Evolutionary conservation across 1,140 invertebrate species (phyloP), one percentile per base, ranked within the genome.

Genomic region (Drosophila trapezifrons): DNA sequence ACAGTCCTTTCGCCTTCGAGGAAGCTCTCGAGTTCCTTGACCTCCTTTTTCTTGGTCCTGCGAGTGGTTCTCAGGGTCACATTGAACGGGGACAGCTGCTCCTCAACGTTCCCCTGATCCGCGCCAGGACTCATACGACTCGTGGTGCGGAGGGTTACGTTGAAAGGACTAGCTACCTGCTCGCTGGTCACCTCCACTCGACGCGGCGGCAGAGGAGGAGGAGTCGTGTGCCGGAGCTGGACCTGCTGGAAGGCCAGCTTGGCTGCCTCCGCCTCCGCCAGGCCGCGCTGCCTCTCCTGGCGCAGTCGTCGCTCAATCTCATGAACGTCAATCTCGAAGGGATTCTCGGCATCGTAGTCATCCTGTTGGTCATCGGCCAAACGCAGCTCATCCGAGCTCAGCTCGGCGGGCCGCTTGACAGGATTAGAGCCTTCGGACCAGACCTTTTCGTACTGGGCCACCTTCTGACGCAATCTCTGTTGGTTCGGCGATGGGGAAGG

Each of bases 401-500:
- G 69, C 9, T 86, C 86, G 17, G 86, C 76, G 4, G 86, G 58
- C 15, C 86, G 66, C 47, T 90, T 90, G 20, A 55, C 46, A 6
- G 64, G 47, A 37, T 47, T 55, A 2, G 62, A 66, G 25, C 64
- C 66, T 4, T 94, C 94, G 22, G 94, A 93, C 95, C 95, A 96
- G 20, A 96, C 93, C 91, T 95, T 95, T 79, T 97, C 96, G 91
- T 95, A 96, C 90, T 96, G 96, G 55, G 93, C 95, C 59, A 97
- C 96, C 80, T 95, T 94, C 75, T 96, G 95, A 43, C 94, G 93
- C 13, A 96, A 93, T 43, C 94, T 89, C 91, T 92, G 92, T 92
- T 93, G 93, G 25, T 71, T 71, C 92, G 92, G 93, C 93, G 91
- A 92, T 63, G 92, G 92, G 80, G 63, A 67, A 57, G 65, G 25